A percentile compares a stretch with the other conserved stretches of the same genome.
phyloP scores from a whole-genome alignment of 2,888 invertebrate species.

The Julus scanicus region DNA sequence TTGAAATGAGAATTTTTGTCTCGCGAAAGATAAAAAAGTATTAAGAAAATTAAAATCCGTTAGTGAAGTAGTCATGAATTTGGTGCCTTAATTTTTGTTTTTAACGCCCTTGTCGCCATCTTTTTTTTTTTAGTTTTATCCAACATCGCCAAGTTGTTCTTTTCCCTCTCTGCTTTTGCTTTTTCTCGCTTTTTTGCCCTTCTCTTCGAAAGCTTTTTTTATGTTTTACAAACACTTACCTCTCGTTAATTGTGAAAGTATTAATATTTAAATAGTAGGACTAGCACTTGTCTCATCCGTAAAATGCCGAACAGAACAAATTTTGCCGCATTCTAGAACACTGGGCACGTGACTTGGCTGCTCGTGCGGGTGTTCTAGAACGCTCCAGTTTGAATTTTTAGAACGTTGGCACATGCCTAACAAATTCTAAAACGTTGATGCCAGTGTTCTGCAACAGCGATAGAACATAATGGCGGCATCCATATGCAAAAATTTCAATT shows the following conservation, averaged over 20 bases:
- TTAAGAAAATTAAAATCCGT: constrained; percentile 2
- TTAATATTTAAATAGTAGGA: not conserved
- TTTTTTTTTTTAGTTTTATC: not conserved
- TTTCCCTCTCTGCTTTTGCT: not conserved
- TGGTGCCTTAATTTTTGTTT: not conserved
- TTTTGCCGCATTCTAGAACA: not conserved
- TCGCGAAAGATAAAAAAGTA: not conserved
- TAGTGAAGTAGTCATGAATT: not conserved
- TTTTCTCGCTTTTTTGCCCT: not conserved
- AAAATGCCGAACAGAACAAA: no score
- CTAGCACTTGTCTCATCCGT: not conserved
- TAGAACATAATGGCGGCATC: not conserved
- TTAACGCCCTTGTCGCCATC: no score
- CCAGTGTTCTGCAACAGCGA: not conserved
- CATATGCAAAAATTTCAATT: not conserved
- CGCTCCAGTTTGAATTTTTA: not conserved
- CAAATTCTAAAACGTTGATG: not conserved
- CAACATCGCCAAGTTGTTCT: not conserved
- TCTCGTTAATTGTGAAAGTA: not conserved
- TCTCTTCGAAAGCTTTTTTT: not conserved
- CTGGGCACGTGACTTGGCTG: not conserved
- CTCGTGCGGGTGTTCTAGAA: no score
- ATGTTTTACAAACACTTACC: not conserved
- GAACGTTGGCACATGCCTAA: not conserved
- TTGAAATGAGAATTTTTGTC: constrained; percentile 5